A percentile compares a stretch with the other conserved stretches of the same genome.
Conservation (phyloP, 1,140 invertebrate species). For the Brachionus paranguensis region DNA sequence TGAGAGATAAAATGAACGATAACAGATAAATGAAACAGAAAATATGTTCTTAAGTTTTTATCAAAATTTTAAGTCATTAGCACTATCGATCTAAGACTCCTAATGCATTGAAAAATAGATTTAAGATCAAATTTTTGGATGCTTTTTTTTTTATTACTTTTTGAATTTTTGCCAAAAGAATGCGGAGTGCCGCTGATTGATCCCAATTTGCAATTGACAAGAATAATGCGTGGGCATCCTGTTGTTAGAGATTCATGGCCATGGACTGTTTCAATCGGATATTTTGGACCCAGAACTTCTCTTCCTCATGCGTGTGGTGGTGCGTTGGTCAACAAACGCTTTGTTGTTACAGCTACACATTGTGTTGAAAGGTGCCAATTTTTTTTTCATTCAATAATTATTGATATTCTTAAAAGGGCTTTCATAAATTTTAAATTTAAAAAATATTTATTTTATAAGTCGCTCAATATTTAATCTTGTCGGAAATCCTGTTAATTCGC, state of each 20-base stretch:
- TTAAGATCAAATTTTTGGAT: too few species aligned
- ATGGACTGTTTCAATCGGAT: constrained; percentile 34
- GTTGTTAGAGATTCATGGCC: constrained; percentile 14
- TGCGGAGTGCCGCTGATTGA: not conserved
- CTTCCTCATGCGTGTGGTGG: constrained; percentile 34
- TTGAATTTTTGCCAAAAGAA: not conserved
- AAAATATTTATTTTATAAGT: not conserved
- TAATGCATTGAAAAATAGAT: too few species aligned
- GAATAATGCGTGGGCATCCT: not conserved
- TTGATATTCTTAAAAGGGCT: too few species aligned
- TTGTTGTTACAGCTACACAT: constrained; percentile 30
- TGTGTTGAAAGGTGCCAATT: constrained; percentile 20
- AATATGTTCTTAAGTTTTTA: too few species aligned
- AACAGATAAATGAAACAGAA: too few species aligned
- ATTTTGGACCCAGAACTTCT: constrained; percentile 17
- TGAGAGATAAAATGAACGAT: too few species aligned
- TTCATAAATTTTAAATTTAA: not conserved
- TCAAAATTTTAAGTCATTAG: too few species aligned
- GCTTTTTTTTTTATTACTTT: too few species aligned
- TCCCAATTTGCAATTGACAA: not conserved
- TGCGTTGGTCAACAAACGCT: constrained; percentile 18
- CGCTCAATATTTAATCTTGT: constrained; percentile 14
- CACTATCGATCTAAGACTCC: too few species aligned
- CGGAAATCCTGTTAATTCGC: not conserved
- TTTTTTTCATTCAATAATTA: not conserved